phyloP scores from a whole-genome alignment of 2,888 invertebrate genomes.

The Drosophila neonasuta region DNA sequence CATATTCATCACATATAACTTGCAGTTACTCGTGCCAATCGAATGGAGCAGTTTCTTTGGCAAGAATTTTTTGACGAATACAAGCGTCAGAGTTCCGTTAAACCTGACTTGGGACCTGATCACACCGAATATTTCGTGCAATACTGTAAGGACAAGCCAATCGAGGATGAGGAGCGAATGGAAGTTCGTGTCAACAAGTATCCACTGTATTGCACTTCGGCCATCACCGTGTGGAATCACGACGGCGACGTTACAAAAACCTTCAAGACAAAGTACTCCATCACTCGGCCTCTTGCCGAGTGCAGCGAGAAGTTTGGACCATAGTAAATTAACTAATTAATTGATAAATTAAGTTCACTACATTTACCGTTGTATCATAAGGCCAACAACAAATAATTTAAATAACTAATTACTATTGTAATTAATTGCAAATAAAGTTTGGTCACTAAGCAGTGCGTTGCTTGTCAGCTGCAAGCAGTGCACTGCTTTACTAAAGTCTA shows the following conservation, averaged over 20 bases:
- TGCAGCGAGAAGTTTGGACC: slow-evolving; percentile 79
- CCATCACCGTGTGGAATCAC: slow-evolving; percentile 79
- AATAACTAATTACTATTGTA: neutral
- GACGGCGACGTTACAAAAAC: slow-evolving; percentile 74
- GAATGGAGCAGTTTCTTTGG: slow-evolving; percentile 79
- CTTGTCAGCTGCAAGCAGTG: too few species aligned
- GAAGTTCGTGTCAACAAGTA: slow-evolving; percentile 70
- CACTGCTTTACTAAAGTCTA: too few species aligned
- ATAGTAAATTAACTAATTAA: slow-evolving; percentile 16
- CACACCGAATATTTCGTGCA: slow-evolving; percentile 78
- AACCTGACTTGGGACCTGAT: slow-evolving; percentile 41
- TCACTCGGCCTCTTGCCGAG: slow-evolving; percentile 70
- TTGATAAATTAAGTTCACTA: neutral
- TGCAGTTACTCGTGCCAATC: slow-evolving; percentile 74
- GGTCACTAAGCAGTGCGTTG: too few species aligned
- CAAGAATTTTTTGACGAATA: slow-evolving; percentile 80
- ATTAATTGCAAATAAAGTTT: too few species aligned
- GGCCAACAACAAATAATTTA: neutral
- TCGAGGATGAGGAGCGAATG: slow-evolving; percentile 61
- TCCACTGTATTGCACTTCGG: slow-evolving; percentile 78
- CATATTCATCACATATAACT: neutral
- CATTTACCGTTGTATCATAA: neutral
- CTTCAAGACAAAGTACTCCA: slow-evolving; percentile 69
- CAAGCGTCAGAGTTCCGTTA: slow-evolving; percentile 59
- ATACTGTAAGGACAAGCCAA: slow-evolving; percentile 69